Evolutionary conservation across 2,797 vertebrate species (phyloP).

Genomic region (Babyrousa celebensis): DNA sequence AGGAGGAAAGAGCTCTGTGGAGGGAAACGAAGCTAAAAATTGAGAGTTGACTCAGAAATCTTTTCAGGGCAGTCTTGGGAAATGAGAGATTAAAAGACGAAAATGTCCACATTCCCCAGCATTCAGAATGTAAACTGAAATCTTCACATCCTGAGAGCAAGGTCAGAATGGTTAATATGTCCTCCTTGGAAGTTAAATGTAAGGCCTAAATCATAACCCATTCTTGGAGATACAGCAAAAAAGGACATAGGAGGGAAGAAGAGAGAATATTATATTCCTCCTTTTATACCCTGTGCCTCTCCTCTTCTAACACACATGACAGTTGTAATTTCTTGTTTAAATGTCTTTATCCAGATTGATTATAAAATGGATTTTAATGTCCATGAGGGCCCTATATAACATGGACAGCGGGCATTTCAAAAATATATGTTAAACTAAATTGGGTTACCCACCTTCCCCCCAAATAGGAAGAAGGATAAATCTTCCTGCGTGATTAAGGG

Average conservation of each 20-base stretch:
- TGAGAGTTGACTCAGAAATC: not conserved
- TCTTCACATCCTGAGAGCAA: not conserved
- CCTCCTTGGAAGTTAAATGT: not conserved
- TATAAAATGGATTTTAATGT: not conserved
- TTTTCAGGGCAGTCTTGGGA: not conserved
- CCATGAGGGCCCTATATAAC: not conserved
- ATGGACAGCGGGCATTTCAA: not conserved
- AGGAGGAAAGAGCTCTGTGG: not conserved
- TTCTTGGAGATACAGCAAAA: not conserved
- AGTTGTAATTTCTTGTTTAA: not conserved
- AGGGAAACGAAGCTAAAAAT: not conserved
- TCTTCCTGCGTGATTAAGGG: not conserved
- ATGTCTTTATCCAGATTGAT: not conserved
- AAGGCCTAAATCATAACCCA: not conserved
- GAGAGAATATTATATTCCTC: not conserved
- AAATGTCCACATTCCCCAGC: not conserved
- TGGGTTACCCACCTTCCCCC: not conserved
- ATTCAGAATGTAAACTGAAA: not conserved
- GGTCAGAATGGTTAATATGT: not conserved
- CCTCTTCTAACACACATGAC: not conserved
- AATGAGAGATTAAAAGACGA: not conserved
- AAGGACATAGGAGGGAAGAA: not conserved
- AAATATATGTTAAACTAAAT: not conserved
- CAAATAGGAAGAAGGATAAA: not conserved
- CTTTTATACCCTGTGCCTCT: not conserved